Percentiles rank a stretch among this genome's conserved stretches.
phyloP scores from a whole-genome alignment of 2,888 invertebrate species.

The Mythimna albipuncta region DNA sequence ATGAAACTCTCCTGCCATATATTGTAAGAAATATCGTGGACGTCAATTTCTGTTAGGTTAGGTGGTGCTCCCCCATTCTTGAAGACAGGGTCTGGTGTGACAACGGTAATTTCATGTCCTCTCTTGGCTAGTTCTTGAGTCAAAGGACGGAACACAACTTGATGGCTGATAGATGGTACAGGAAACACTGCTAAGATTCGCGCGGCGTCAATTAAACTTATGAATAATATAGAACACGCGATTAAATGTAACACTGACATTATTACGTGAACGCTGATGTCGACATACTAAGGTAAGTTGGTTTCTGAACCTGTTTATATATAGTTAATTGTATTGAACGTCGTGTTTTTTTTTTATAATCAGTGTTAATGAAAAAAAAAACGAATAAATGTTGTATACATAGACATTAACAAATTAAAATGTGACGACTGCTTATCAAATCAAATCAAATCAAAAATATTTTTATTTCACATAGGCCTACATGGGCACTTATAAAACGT shows the following conservation, averaged over 20 bases:
- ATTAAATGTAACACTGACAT: slow-evolving; percentile 36
- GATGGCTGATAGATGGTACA: slow-evolving; percentile 84
- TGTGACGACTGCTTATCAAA: too few species aligned
- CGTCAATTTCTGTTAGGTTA: slow-evolving; percentile 83
- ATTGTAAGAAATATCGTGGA: slow-evolving; percentile 73
- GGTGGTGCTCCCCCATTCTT: slow-evolving; percentile 65
- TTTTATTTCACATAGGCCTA: too few species aligned
- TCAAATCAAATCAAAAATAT: too few species aligned
- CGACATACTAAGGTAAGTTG: slow-evolving; percentile 16
- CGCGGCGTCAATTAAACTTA: slow-evolving; percentile 54
- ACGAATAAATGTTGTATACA: too few species aligned
- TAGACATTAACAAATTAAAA: too few species aligned
- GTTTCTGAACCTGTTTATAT: slow-evolving; percentile 14
- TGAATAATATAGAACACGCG: slow-evolving; percentile 27
- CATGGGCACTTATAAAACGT: too few species aligned
- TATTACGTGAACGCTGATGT: background rate
- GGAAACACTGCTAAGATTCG: slow-evolving; percentile 75
- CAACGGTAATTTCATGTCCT: slow-evolving; percentile 84
- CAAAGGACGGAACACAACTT: slow-evolving; percentile 80
- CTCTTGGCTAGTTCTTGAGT: slow-evolving; percentile 78
- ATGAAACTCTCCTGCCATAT: slow-evolving; percentile 55
- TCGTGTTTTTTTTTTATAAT: background rate
- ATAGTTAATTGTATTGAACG: background rate
- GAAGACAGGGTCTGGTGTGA: slow-evolving; percentile 82
- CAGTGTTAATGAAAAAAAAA: background rate